These are phyloP conservation scores for Dreissena polymorpha DNA, from an alignment of 1,140 invertebrate genomes.

Conservation along the genomic window DNA sequence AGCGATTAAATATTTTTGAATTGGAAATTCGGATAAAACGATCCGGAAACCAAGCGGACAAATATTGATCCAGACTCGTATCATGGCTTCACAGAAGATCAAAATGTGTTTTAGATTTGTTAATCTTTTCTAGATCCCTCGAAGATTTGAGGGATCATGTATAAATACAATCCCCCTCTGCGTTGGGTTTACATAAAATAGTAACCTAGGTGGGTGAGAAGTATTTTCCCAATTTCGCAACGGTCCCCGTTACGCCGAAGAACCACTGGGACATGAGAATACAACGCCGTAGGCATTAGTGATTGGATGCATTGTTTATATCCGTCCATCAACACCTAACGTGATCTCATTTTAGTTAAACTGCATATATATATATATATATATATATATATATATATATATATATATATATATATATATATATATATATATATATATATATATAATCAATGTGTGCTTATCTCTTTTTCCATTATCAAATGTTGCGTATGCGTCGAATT, in stretches of 20 bases:
- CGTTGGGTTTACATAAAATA: not conserved
- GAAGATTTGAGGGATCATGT: conserved; percentile 35
- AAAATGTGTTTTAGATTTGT: conserved; percentile 48
- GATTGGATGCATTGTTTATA: too few species aligned
- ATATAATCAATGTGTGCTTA: too few species aligned
- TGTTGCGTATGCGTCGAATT: too few species aligned
- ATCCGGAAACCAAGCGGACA: conserved; percentile 36
- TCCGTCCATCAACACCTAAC: too few species aligned
- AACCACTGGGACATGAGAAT: too few species aligned
- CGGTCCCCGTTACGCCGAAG: not conserved
- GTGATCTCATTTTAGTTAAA: too few species aligned
- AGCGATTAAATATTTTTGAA: conserved; percentile 42
- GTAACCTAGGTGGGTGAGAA: not conserved
- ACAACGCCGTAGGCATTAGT: too few species aligned
- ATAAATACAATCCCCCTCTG: conserved; percentile 44
- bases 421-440: too few species aligned
- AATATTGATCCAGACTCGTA: conserved; percentile 52
- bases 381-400: too few species aligned
- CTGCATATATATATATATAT: too few species aligned
- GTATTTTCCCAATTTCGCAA: not conserved
- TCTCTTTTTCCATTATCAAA: too few species aligned
- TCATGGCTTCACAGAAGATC: conserved; percentile 35
- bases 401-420: too few species aligned
- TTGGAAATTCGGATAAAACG: conserved; percentile 43
- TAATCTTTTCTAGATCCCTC: conserved; percentile 41